Evolutionary conservation across 2,113 vertebrate genomes (phyloP).

Genomic region (Dromaius novaehollandiae): DNA sequence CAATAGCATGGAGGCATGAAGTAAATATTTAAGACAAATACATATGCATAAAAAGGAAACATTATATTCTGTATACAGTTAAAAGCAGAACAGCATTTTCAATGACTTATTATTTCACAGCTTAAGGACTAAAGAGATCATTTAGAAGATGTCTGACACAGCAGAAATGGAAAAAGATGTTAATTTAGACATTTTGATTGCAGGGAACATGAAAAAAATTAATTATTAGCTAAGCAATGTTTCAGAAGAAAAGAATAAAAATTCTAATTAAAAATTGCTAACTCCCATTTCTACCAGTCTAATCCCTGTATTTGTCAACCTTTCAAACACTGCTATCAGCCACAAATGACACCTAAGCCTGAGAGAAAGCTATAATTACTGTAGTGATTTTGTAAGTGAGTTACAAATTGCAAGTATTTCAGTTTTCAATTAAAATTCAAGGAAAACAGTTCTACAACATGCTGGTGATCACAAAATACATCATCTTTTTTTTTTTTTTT

Average conservation of each 20-base stretch:
- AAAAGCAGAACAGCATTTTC: not conserved
- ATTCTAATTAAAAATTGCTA: conserved; percentile 40
- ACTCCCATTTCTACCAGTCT: not conserved
- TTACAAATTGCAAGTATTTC: not conserved
- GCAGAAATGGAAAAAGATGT: not conserved
- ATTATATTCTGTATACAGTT: not conserved
- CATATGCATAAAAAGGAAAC: fast-evolving
- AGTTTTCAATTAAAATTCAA: conserved; percentile 11
- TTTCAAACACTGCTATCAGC: not conserved
- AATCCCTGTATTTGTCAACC: conserved; percentile 37
- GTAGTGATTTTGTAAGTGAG: not conserved
- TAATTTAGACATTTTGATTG: not conserved
- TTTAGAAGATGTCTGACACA: not conserved
- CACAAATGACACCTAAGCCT: conserved; percentile 8
- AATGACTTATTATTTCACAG: not conserved
- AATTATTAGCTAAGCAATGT: not conserved
- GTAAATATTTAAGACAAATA: not conserved
- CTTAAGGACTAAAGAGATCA: not conserved
- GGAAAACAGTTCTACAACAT: not conserved
- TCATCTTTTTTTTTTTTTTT: not conserved
- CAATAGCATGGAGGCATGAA: not conserved
- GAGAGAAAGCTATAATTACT: conserved; percentile 38
- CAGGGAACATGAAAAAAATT: not conserved
- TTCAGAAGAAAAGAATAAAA: not conserved
- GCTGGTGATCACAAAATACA: not conserved